A percentile compares a stretch with the other conserved stretches of the same genome.
phyloP scores from a whole-genome alignment of 2,113 vertebrate genomes.

The Riparia riparia region DNA sequence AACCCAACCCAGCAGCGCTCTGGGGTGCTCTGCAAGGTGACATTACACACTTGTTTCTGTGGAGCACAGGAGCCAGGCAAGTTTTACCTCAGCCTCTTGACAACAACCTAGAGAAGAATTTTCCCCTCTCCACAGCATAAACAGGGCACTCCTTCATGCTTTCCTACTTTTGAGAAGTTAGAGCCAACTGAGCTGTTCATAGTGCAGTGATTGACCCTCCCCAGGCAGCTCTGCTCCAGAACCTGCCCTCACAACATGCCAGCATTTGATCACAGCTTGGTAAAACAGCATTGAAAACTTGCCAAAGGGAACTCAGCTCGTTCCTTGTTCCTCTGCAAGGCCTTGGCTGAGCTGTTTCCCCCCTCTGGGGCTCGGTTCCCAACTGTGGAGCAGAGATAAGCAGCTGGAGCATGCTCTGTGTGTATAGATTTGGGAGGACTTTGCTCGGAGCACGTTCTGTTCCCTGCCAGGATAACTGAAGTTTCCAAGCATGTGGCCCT shows the following conservation, averaged over 20 bases:
- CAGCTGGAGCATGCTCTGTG: neutral
- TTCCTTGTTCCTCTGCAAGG: neutral
- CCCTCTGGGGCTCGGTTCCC: neutral
- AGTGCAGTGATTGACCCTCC: neutral
- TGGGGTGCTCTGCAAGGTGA: neutral
- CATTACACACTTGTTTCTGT: neutral
- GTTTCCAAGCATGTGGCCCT: neutral
- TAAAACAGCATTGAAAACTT: neutral
- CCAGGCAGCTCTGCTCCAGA: neutral
- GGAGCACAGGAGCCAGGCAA: accelerated
- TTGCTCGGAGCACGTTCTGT: neutral
- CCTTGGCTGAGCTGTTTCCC: neutral
- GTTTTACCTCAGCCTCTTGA: neutral
- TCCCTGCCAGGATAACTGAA: neutral
- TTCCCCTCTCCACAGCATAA: neutral
- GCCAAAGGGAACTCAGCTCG: neutral
- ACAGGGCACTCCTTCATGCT: neutral
- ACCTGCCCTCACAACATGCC: neutral
- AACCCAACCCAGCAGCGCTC: accelerated
- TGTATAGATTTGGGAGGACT: neutral
- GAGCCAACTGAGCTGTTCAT: neutral
- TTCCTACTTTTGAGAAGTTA: neutral
- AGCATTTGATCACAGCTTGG: neutral
- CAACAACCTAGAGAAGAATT: neutral
- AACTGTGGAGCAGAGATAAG: slow-evolving; percentile 48